These are phyloP conservation scores for Lophius americanus DNA, from an alignment of 2,797 vertebrate genomes.

Conservation along the genomic window DNA sequence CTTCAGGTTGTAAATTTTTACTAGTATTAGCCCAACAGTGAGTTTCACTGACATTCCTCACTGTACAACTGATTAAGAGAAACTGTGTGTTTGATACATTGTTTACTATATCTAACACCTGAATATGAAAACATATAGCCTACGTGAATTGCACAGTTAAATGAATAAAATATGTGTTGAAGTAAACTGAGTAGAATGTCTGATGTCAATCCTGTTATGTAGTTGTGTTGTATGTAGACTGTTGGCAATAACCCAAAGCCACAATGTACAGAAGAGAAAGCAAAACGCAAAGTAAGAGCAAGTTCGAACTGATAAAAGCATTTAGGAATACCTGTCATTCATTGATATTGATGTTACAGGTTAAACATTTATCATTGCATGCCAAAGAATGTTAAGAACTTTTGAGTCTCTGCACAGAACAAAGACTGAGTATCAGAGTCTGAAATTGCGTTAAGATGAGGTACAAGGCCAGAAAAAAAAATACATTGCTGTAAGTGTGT, in stretches of 20 bases:
- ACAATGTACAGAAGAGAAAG: slow-evolving; percentile 20
- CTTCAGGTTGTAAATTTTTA: no score
- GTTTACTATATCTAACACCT: no score
- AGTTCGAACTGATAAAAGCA: background rate
- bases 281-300: slow-evolving; percentile 12
- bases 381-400: slow-evolving; percentile 27
- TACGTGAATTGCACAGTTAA: no score
- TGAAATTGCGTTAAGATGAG: slow-evolving; percentile 40
- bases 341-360: slow-evolving; percentile 29
- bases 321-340: slow-evolving; percentile 3
- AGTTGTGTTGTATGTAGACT: background rate
- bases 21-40: no score
- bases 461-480: slow-evolving; percentile 46
- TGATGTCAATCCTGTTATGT: background rate
- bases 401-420: slow-evolving; percentile 1
- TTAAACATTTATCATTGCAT: slow-evolving; percentile 18
- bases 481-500: slow-evolving; percentile 20
- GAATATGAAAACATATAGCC: no score
- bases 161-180: background rate
- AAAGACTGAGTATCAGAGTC: slow-evolving; percentile 26
- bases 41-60: no score
- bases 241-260: slow-evolving; percentile 1
- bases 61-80: no score
- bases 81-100: no score
- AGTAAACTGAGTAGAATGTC: background rate